Percentiles rank a stretch among this genome's conserved stretches.
Evolutionary conservation across 2,888 invertebrate species (phyloP).

Genomic region (Parnassius smintheus): DNA sequence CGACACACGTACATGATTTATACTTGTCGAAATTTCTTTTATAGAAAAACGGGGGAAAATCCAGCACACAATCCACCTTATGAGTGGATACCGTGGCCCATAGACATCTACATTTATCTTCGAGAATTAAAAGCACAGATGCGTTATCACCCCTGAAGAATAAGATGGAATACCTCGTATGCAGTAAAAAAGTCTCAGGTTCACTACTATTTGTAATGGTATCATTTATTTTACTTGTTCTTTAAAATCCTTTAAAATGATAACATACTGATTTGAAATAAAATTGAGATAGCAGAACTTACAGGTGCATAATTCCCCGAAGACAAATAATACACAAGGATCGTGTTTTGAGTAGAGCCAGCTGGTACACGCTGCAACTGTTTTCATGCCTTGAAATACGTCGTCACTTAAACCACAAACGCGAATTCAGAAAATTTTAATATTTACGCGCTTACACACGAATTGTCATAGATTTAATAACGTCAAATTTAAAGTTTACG

Average conservation of each 20-base stretch:
- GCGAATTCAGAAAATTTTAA: conserved; percentile 5
- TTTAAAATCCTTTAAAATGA: not conserved
- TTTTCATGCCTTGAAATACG: conserved; percentile 50
- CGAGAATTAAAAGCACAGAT: no score
- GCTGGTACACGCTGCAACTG: conserved; percentile 31
- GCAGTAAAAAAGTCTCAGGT: no score
- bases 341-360: conserved; percentile 26
- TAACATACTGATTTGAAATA: not conserved
- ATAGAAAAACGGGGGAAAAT: no score
- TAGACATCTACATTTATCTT: no score
- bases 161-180: no score
- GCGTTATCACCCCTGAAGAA: no score
- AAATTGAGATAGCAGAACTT: conserved; percentile 34
- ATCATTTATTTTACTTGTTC: no score
- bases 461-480: not conserved
- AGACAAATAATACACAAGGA: conserved; percentile 33
- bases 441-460: not conserved
- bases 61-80: no score
- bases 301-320: conserved; percentile 51
- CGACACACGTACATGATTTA: no score
- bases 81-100: no score
- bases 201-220: no score
- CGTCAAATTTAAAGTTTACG: conserved; percentile 29
- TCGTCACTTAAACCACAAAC: conserved; percentile 7
- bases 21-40: no score